These are phyloP conservation scores for Diadegma fenestrale DNA, from an alignment of 2,888 invertebrate genomes.

Conservation along the genomic window DNA sequence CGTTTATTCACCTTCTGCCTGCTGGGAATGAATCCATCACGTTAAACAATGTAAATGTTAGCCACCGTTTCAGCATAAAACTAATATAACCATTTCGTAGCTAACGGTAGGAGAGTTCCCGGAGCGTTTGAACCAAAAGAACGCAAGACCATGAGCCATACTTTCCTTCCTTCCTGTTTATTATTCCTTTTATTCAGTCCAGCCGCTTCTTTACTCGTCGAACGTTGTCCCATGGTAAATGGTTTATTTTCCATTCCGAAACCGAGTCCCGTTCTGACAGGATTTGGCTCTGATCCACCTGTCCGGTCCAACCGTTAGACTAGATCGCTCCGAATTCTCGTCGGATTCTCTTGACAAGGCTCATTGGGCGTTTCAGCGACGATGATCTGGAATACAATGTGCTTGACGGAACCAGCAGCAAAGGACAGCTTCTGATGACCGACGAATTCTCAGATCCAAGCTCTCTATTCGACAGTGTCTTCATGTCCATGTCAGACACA, in stretches of 20 bases:
- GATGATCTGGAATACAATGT: constrained; percentile 77
- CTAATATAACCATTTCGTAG: constrained; percentile 81
- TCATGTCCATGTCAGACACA: constrained; percentile 84
- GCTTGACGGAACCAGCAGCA: constrained; percentile 75
- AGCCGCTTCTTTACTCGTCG: not conserved
- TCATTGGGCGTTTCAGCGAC: constrained; percentile 80
- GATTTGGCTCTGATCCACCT: not conserved
- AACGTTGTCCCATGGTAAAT: not conserved
- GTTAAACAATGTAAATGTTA: constrained; percentile 84
- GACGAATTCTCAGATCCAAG: constrained; percentile 82
- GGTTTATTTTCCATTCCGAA: not conserved
- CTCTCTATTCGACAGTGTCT: constrained; percentile 84
- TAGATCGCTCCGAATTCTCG: constrained; percentile 16
- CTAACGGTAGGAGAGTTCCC: not conserved
- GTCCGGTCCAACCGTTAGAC: not conserved
- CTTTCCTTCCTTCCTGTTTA: not conserved
- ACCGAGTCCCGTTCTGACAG: not conserved
- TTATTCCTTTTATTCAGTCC: not conserved
- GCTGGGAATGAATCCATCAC: constrained; percentile 83
- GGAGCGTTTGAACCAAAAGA: constrained; percentile 16
- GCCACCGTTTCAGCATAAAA: constrained; percentile 81
- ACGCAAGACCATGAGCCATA: not conserved
- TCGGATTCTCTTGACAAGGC: constrained; percentile 48
- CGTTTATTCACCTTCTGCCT: constrained; percentile 67
- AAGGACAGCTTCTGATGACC: constrained; percentile 79